phyloP scores from a whole-genome alignment of 2,888 invertebrate genomes.

The Meganola albula region DNA sequence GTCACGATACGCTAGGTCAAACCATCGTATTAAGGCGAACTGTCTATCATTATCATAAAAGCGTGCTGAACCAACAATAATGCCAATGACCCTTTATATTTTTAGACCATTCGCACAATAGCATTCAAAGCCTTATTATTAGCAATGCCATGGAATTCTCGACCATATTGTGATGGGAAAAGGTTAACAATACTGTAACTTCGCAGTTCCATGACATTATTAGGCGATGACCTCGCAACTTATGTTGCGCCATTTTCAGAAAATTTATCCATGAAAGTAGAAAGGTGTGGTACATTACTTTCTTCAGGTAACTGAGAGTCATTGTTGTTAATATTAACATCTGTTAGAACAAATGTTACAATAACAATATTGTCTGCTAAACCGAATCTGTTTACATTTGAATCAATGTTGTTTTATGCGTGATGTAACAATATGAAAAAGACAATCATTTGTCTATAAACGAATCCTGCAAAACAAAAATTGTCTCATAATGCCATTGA shows the following conservation, averaged over 20 bases:
- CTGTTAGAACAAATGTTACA: too few relatives aligned
- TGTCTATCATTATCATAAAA: constrained; percentile 28
- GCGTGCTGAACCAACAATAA: constrained; percentile 43
- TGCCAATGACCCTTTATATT: constrained; percentile 51
- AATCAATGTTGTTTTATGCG: too few relatives aligned
- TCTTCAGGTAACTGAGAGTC: too few relatives aligned
- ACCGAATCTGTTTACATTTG: too few relatives aligned
- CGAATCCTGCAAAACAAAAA: too few relatives aligned
- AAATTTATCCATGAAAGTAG: too few relatives aligned
- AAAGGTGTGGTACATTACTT: too few relatives aligned
- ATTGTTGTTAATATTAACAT: too few relatives aligned
- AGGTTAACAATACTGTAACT: constrained; percentile 15
- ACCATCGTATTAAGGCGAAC: constrained; percentile 27
- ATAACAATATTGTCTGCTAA: too few relatives aligned
- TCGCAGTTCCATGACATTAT: constrained; percentile 25
- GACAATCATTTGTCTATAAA: too few relatives aligned
- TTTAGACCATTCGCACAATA: constrained; percentile 43
- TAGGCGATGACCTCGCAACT: constrained; percentile 45
- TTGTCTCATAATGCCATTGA: too few relatives aligned
- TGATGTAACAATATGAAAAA: too few relatives aligned
- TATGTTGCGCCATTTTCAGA: constrained; percentile 50
- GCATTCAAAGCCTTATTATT: constrained; percentile 25
- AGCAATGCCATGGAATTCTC: constrained; percentile 23
- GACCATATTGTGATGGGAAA: constrained; percentile 24
- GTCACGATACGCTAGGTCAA: constrained; percentile 26